These are phyloP conservation scores for Drepana arcuata DNA, from an alignment of 1,140 invertebrate species.

Conservation along the genomic window DNA sequence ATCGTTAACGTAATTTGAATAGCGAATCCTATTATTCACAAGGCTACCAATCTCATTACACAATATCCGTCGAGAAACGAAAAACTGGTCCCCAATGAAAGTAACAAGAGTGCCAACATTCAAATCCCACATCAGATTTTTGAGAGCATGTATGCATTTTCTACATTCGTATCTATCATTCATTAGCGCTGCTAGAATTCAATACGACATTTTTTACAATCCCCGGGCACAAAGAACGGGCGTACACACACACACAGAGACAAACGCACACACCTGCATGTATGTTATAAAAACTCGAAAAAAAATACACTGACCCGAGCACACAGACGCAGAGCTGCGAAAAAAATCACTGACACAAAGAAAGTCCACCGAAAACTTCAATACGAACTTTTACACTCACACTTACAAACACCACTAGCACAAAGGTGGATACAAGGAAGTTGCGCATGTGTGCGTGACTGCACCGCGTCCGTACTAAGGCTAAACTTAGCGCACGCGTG, in stretches of 20 bases:
- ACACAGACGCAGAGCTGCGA: conserved; percentile 41
- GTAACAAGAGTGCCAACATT: not conserved
- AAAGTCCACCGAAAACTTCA: conserved; percentile 68
- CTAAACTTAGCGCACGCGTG: conserved; percentile 60
- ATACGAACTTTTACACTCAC: conserved; percentile 63
- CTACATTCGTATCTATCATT: conserved; percentile 65
- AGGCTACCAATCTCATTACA: too few species aligned
- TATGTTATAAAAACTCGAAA: conserved; percentile 62
- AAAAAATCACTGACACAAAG: conserved; percentile 71
- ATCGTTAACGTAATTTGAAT: too few species aligned
- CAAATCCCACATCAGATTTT: conserved; percentile 49
- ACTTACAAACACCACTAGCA: conserved; percentile 24
- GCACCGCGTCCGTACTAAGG: conserved; percentile 39
- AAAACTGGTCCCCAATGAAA: too few species aligned
- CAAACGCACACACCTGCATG: conserved; percentile 31
- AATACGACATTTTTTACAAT: conserved; percentile 71
- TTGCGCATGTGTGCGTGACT: conserved; percentile 43
- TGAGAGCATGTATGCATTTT: conserved; percentile 36
- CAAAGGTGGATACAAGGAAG: conserved; percentile 33
- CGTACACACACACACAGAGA: conserved; percentile 48
- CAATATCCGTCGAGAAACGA: too few species aligned
- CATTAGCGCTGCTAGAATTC: conserved; percentile 68
- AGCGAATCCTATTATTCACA: too few species aligned
- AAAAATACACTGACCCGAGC: conserved; percentile 64
- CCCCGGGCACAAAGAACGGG: conserved; percentile 62